Conservation (phyloP, 2,797 vertebrate species). For the Poeciliopsis gracilis region DNA sequence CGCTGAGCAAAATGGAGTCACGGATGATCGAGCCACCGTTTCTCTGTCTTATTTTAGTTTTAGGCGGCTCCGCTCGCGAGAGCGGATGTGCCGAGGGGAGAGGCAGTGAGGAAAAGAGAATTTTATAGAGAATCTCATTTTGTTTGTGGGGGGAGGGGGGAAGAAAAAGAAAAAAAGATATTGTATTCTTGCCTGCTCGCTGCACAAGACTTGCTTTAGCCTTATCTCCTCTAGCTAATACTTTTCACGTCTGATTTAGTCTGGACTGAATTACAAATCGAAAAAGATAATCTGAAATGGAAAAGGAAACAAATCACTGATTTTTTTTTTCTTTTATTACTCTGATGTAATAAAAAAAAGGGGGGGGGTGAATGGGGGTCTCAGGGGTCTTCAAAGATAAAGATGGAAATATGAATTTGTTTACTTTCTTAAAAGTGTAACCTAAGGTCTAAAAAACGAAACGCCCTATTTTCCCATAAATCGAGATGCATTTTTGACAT, state of each 20-base stretch:
- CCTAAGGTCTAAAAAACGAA: not conserved
- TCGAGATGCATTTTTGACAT: not conserved
- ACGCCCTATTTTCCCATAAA: not conserved
- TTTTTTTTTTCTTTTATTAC: not conserved
- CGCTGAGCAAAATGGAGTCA: conserved; percentile 85
- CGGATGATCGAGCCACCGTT: conserved; percentile 67
- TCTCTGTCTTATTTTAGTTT: conserved; percentile 72
- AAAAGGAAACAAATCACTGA: conserved; percentile 21
- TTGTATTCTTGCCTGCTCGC: conserved; percentile 51
- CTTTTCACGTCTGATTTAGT: conserved; percentile 56
- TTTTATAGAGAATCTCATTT: conserved; percentile 36
- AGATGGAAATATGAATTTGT: not conserved
- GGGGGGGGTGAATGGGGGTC: no score
- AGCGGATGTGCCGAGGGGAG: not conserved
- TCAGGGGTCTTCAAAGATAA: not conserved
- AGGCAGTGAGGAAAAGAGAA: conserved; percentile 5
- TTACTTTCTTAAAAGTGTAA: not conserved
- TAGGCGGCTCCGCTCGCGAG: conserved; percentile 40
- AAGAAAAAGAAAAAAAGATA: conserved; percentile 25
- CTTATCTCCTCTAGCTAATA: conserved; percentile 56
- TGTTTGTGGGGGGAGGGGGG: conserved; percentile 33
- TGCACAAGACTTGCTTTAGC: conserved; percentile 42
- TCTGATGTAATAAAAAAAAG: conserved; percentile 16
- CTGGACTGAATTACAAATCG: conserved; percentile 55
- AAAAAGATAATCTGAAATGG: conserved; percentile 26